These are phyloP conservation scores for cat (Felis catus) DNA, from an alignment of 2,113 vertebrate genomes.

Conservation along the genomic window DNA sequence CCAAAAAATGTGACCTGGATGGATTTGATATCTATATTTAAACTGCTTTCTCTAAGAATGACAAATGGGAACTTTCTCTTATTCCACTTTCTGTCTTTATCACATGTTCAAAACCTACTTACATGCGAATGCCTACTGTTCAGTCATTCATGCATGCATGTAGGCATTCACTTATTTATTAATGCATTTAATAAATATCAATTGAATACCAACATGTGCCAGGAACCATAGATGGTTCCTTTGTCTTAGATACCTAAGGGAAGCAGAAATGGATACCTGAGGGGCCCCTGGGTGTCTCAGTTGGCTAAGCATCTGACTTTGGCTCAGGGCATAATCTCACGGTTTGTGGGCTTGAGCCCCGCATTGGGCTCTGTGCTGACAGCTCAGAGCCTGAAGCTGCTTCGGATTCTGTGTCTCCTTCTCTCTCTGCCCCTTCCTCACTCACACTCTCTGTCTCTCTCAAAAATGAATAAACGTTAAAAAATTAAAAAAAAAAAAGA, in stretches of 20 bases:
- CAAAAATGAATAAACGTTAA: too few species aligned
- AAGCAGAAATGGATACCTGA: background rate
- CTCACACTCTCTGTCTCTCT: too few species aligned
- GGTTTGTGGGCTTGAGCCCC: too few species aligned
- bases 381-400: too few species aligned
- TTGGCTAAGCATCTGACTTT: too few species aligned
- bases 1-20: background rate
- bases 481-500: too few species aligned
- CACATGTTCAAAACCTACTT: background rate
- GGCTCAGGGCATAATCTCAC: too few species aligned
- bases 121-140: background rate
- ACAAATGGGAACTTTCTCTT: background rate
- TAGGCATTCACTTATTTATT: background rate
- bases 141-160: background rate
- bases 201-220: background rate
- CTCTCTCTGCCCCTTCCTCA: too few species aligned
- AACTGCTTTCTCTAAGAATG: background rate
- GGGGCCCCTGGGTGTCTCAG: too few species aligned
- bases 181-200: background rate
- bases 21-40: conserved; percentile 6
- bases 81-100: background rate
- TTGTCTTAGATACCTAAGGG: background rate
- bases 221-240: background rate
- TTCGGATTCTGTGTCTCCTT: too few species aligned
- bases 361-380: too few species aligned